These are phyloP conservation scores for Rhyzopertha dominica DNA, from an alignment of 1,140 invertebrate genomes.

Conservation along the genomic window DNA sequence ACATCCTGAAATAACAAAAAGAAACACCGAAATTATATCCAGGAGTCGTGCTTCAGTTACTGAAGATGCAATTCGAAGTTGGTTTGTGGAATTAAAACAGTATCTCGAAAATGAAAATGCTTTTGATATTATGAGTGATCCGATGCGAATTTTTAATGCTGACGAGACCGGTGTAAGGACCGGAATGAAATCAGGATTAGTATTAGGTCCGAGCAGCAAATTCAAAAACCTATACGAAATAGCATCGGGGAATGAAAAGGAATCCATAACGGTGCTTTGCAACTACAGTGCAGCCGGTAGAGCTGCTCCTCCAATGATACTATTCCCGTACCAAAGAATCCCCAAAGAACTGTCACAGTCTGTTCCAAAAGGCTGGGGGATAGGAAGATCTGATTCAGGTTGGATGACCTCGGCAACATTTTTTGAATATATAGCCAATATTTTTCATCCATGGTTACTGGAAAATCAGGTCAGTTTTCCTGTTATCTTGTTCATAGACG, in stretches of 20 bases:
- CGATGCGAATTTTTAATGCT: constrained; percentile 4
- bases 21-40: constrained; percentile 6
- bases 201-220: not conserved
- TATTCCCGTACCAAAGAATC: constrained; percentile 36
- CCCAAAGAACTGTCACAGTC: constrained; percentile 17
- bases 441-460: constrained; percentile 34
- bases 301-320: constrained; percentile 36
- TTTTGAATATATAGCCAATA: constrained; percentile 45
- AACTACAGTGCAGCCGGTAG: constrained; percentile 30
- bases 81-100: constrained; percentile 4
- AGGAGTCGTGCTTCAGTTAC: constrained; percentile 1
- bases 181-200: constrained; percentile 1
- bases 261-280: constrained; percentile 8
- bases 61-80: not conserved
- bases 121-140: not conserved
- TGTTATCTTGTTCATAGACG: constrained; percentile 43
- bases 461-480: constrained; percentile 32
- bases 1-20: constrained; percentile 5
- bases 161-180: constrained; percentile 4
- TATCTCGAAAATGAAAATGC: not conserved
- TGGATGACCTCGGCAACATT: constrained; percentile 46
- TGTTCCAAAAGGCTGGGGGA: constrained; percentile 17
- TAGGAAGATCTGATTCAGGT: constrained; percentile 40
- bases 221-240: constrained; percentile 8
- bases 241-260: not conserved